These are phyloP conservation scores for Eleutherodactylus coqui DNA, from an alignment of 2,797 vertebrate genomes.

Conservation along the genomic window DNA sequence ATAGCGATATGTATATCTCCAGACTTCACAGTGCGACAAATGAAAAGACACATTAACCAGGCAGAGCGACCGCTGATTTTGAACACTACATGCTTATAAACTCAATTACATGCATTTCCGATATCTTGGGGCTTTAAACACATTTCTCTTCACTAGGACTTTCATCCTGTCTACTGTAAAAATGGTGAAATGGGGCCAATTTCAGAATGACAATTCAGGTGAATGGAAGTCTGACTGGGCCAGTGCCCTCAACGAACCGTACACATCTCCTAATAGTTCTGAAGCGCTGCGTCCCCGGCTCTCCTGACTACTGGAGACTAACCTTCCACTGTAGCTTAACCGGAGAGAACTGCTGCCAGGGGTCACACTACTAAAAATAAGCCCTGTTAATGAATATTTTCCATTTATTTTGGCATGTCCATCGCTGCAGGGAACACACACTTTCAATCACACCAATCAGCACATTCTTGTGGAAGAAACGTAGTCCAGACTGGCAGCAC, in stretches of 20 bases:
- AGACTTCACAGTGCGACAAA: conserved; percentile 63
- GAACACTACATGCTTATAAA: conserved; percentile 42
- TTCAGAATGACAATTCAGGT: neutral
- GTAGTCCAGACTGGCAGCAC: no score
- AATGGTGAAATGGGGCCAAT: neutral
- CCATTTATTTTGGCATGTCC: no score
- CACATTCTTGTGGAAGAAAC: no score
- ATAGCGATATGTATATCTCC: neutral
- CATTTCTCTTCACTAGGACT: neutral
- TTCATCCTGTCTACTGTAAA: neutral
- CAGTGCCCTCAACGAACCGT: neutral
- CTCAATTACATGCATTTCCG: conserved; percentile 44
- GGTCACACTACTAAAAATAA: no score
- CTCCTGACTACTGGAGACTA: neutral
- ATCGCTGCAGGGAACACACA: no score
- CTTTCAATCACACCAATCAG: no score
- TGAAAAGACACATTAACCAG: conserved; percentile 28
- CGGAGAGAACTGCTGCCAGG: no score
- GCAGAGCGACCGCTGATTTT: conserved; percentile 2
- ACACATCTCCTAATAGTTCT: neutral
- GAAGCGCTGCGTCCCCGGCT: neutral
- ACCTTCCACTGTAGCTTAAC: no score
- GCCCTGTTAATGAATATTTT: no score
- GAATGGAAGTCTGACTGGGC: neutral
- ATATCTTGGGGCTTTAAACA: conserved; percentile 22